Evolutionary conservation across 35 echinoderm and acorn worm genomes (phyloP).

Genomic region (Stichopus chloronotus): DNA sequence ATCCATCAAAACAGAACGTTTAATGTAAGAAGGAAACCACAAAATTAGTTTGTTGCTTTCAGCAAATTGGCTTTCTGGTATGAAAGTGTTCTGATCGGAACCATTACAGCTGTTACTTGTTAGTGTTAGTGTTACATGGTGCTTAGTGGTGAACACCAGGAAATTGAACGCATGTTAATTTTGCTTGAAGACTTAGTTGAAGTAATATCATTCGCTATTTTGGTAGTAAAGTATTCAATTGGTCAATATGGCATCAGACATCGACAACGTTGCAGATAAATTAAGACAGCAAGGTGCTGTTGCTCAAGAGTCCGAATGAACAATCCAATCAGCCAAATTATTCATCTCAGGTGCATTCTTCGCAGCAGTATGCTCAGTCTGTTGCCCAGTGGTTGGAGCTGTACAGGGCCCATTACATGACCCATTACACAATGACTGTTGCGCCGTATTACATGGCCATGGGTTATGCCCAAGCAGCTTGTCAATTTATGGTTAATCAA

Average conservation of each 20-base stretch:
- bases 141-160: too few species aligned
- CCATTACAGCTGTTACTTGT: too few species aligned
- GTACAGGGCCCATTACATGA: constrained; percentile 56
- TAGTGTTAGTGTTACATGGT: neutral
- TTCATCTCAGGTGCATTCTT: neutral
- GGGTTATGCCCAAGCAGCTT: constrained; percentile 55
- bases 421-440: constrained; percentile 55
- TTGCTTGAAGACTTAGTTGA: too few species aligned
- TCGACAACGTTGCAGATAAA: constrained; percentile 38
- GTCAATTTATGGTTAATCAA: constrained; percentile 47
- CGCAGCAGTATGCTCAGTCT: constrained; percentile 53
- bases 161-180: too few species aligned
- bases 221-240: too few species aligned
- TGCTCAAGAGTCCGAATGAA: neutral
- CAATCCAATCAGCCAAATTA: neutral
- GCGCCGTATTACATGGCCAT: constrained; percentile 64
- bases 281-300: constrained; percentile 8
- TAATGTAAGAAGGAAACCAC: too few species aligned
- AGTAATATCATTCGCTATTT: too few species aligned
- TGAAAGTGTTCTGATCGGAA: too few species aligned
- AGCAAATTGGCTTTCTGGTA: too few species aligned
- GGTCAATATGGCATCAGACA: constrained; percentile 9
- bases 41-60: too few species aligned
- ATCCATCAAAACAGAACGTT: too few species aligned
- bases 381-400: constrained; percentile 64